Evolutionary conservation across 2,888 invertebrate species (phyloP), one percentile per base, ranked within the genome.

Genomic region (Vandiemenella viatica): DNA sequence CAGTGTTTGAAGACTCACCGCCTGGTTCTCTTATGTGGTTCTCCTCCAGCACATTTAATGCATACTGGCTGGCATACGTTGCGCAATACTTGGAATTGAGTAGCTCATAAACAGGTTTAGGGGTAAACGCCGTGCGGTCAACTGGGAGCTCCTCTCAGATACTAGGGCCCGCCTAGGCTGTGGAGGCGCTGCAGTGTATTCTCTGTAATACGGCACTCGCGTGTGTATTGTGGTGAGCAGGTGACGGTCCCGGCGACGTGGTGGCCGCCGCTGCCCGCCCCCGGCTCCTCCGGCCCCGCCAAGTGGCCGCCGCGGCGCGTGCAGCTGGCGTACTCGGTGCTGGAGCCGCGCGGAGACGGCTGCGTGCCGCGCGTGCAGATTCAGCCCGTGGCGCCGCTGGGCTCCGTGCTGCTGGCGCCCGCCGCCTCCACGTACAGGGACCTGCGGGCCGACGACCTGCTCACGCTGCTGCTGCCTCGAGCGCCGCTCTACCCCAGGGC

Each of bases 401-500:
- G 69, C 4, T 65, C 67, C 53, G 80, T 89, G 37, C 83, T 83
- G 1, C 68, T 91, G 46, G 79, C 82, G 0, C 80, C 83, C 4
- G 83, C 87, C 38, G 78, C 80, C 45, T 81, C 83, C 13, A 80
- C 83, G 2, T 92, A 88, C 63, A 80, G 88, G 58, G 89, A 91
- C 63, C 74, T 90, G 49, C 79, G 83, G 52, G 79, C 89, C 43
- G 83, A 84, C 57, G 88, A 91, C 52, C 80, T 84, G 50, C 73
- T 93, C 19, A 83, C 87, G 1, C 79, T 95, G 56, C 70, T 92
- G 50, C 73, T 93, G 47, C 93, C 95, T 0, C 83, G 90, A 61
- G 84, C 85, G 45, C 85, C 90, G 0, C 73, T 93, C 15, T 91
- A 89, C 67, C 92, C 93, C 3, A 80, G 87, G 62, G 87, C 91